phyloP scores from a whole-genome alignment of 2,888 invertebrate species.

The Morpho achilles region DNA sequence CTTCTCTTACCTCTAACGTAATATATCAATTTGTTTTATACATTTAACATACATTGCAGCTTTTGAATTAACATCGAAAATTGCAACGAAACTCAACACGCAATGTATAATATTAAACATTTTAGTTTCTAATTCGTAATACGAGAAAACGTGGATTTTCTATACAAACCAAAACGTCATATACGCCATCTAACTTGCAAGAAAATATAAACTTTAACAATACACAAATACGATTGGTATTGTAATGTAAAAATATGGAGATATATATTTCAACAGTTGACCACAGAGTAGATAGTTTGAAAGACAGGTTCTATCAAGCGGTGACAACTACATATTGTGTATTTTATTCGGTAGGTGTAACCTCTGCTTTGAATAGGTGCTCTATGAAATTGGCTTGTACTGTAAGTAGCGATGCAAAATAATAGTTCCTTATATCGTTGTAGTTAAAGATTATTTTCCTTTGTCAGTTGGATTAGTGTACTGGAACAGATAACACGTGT shows the following conservation, averaged over 20 bases:
- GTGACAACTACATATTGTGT: conserved; percentile 76
- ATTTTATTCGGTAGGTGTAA: conserved; percentile 69
- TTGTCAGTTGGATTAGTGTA: conserved; percentile 7
- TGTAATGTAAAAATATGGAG: neutral
- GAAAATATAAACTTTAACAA: conserved; percentile 2
- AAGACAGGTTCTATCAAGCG: conserved; percentile 73
- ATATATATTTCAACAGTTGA: conserved; percentile 12
- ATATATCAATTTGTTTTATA: conserved; percentile 2
- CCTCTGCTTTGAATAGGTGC: conserved; percentile 56
- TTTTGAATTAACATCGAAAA: neutral
- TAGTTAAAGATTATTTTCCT: conserved; percentile 17
- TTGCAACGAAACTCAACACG: conserved; percentile 23
- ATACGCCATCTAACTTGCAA: conserved; percentile 12
- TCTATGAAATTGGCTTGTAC: conserved; percentile 56
- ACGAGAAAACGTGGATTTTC: conserved; percentile 8
- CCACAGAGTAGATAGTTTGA: conserved; percentile 62
- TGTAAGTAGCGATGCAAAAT: conserved; percentile 17
- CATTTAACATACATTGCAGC: conserved; percentile 24
- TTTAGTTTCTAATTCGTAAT: neutral
- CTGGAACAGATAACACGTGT: conserved; percentile 26
- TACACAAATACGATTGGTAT: conserved; percentile 14
- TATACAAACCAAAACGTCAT: conserved; percentile 24
- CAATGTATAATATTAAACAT: conserved; percentile 20
- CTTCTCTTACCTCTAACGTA: conserved; percentile 5
- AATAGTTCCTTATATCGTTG: conserved; percentile 14